These are phyloP conservation scores for Bombus sibiricus DNA, from an alignment of 1,140 invertebrate species.

Conservation along the genomic window DNA sequence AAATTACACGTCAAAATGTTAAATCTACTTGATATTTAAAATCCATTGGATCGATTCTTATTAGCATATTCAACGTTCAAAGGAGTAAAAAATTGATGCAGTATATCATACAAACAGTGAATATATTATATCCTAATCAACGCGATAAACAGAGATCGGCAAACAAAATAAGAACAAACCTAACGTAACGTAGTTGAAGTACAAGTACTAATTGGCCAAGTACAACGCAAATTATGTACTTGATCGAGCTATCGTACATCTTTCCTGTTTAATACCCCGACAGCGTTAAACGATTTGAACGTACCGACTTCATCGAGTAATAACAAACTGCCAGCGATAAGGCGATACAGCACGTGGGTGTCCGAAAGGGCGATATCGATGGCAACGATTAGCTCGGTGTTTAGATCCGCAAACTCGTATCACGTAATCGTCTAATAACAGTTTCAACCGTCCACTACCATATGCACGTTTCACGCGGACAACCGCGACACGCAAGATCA, in stretches of 20 bases:
- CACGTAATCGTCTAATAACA: slow-evolving; percentile 41
- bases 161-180: background rate
- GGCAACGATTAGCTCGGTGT: background rate
- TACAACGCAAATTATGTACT: background rate
- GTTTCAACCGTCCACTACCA: background rate
- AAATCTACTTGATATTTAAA: background rate
- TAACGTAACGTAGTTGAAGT: background rate
- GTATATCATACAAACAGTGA: background rate
- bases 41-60: background rate
- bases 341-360: background rate
- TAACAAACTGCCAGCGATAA: background rate
- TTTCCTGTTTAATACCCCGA: background rate
- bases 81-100: background rate
- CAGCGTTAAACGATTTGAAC: background rate
- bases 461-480: background rate
- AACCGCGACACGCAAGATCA: slow-evolving; percentile 36
- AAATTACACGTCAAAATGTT: background rate
- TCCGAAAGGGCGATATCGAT: slow-evolving; percentile 16
- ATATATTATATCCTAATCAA: background rate
- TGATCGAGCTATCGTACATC: background rate
- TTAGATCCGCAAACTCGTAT: background rate
- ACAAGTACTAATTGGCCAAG: background rate
- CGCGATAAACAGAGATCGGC: background rate
- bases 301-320: background rate
- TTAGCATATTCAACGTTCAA: too few relatives aligned